Conservation (phyloP, 2,888 invertebrate genomes). For the Blomia tropicalis region DNA sequence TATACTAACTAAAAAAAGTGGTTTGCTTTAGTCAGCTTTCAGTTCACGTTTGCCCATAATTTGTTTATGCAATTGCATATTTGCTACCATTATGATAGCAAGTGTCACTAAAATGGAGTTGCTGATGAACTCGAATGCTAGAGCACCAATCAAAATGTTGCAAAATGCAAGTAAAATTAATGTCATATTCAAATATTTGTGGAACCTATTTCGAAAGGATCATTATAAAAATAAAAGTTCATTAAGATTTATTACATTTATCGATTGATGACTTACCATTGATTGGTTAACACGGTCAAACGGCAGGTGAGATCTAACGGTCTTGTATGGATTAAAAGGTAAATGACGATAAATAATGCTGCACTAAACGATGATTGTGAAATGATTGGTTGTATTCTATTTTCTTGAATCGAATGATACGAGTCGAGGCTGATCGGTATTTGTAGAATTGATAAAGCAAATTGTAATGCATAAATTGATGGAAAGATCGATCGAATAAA, state of each 20-base stretch:
- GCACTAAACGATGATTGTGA: background rate
- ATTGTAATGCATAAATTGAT: background rate
- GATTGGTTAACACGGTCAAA: background rate
- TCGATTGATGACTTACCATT: background rate
- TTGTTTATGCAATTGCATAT: background rate
- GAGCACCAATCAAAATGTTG: conserved; percentile 2
- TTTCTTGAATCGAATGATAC: background rate
- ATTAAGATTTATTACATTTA: background rate
- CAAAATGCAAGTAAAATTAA: conserved; percentile 1
- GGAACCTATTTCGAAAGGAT: background rate
- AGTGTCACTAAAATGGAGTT: background rate
- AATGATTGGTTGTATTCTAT: background rate
- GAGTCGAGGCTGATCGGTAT: background rate
- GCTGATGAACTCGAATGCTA: conserved; percentile 4
- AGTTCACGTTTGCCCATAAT: background rate
- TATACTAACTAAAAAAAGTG: too few species aligned
- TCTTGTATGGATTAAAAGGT: background rate
- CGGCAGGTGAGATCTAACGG: background rate
- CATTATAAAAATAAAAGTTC: background rate
- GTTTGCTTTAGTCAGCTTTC: background rate
- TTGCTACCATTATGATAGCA: background rate
- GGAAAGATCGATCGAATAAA: background rate
- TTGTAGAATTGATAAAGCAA: background rate
- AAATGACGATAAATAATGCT: background rate
- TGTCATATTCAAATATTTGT: background rate